A percentile compares a stretch with the other conserved stretches of the same genome.
Conservation (phyloP, 1,140 invertebrate species). For the Neotoxoptera formosana region DNA sequence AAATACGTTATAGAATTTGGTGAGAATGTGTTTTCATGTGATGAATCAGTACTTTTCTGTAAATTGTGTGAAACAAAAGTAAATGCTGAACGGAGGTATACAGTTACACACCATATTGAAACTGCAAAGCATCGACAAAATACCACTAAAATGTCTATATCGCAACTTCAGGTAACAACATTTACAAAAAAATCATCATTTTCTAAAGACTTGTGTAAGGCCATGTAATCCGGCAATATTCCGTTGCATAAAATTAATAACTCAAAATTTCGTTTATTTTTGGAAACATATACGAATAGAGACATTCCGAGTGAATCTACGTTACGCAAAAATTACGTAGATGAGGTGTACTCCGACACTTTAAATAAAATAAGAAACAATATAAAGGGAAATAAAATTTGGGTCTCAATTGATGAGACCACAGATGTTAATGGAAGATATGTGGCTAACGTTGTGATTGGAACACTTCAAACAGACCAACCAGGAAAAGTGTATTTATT, state of each 20-base stretch:
- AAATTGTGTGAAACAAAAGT: constrained; percentile 8
- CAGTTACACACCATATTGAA: constrained; percentile 19
- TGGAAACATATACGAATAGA: constrained; percentile 20
- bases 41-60: constrained; percentile 15
- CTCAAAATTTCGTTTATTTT: constrained; percentile 4
- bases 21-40: neutral
- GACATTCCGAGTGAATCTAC: constrained; percentile 15
- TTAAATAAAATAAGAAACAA: too few relatives aligned
- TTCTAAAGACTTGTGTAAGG: neutral
- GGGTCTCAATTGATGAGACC: too few relatives aligned
- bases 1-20: neutral
- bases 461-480: too few relatives aligned
- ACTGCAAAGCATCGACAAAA: neutral
- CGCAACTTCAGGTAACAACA: neutral
- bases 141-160: neutral
- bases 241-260: neutral
- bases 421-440: too few relatives aligned
- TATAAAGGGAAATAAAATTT: too few relatives aligned
- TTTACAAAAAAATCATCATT: neutral
- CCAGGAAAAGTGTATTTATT: too few relatives aligned
- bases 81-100: constrained; percentile 13
- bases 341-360: neutral
- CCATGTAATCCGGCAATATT: neutral
- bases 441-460: too few relatives aligned
- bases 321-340: constrained; percentile 38